Evolutionary conservation across 2,113 vertebrate species (phyloP).

Genomic region (Penelope pileata): DNA sequence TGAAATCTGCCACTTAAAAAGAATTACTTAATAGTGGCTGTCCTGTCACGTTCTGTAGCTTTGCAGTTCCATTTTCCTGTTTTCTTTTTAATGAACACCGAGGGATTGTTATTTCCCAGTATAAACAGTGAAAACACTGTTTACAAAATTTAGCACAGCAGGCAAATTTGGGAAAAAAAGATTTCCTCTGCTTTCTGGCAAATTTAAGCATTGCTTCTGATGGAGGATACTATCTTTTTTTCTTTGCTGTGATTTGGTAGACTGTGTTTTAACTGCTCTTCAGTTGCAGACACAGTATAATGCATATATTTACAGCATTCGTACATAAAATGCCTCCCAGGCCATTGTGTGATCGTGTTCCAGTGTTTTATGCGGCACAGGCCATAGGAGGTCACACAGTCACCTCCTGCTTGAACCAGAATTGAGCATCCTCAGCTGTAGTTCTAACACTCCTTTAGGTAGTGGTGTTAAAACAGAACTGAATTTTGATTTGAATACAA

Average conservation of each 20-base stretch:
- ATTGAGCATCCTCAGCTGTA: neutral
- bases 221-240: neutral
- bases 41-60: neutral
- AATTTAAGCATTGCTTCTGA: neutral
- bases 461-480: neutral
- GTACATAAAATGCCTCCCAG: neutral
- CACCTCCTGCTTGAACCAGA: neutral
- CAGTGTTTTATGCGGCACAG: neutral
- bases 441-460: neutral
- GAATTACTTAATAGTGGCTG: neutral
- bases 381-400: neutral
- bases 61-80: neutral
- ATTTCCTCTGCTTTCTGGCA: neutral
- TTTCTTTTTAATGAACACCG: neutral
- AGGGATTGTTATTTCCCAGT: neutral
- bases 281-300: neutral
- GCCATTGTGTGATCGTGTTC: neutral
- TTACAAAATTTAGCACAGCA: neutral
- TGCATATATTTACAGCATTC: neutral
- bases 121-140: neutral
- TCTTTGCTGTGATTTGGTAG: neutral
- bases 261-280: neutral
- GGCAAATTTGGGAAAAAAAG: neutral
- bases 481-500: neutral
- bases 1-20: neutral